Evolutionary conservation across 2,113 vertebrate genomes (phyloP).

Genomic region (Terrapene triunguis): DNA sequence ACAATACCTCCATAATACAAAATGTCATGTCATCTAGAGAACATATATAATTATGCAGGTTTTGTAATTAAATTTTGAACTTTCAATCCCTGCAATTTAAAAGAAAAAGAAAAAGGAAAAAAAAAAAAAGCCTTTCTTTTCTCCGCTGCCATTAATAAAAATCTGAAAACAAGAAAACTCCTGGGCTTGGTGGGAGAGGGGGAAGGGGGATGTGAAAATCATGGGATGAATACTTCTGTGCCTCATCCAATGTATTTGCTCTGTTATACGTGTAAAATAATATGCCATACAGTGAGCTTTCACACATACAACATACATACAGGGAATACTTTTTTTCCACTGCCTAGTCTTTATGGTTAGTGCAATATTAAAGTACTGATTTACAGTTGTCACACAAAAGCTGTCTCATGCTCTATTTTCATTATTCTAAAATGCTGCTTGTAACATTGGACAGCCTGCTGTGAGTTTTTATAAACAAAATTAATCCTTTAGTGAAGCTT

Average conservation of each 20-base stretch:
- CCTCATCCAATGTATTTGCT: conserved; percentile 57
- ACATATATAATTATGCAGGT: background rate
- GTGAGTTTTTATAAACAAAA: conserved; percentile 60
- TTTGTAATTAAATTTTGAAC: background rate
- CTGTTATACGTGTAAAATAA: conserved; percentile 62
- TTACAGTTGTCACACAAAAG: conserved; percentile 34
- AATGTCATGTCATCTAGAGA: background rate
- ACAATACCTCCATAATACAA: background rate
- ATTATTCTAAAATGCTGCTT: conserved; percentile 42
- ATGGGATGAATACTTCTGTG: conserved; percentile 51
- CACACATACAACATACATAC: conserved; percentile 1
- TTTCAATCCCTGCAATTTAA: background rate
- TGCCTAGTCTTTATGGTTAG: background rate
- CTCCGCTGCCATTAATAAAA: background rate
- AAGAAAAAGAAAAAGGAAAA: background rate
- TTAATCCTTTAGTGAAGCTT: conserved; percentile 40
- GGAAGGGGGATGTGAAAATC: conserved; percentile 11
- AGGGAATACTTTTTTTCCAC: background rate
- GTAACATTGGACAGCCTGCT: background rate
- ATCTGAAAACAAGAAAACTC: conserved; percentile 49
- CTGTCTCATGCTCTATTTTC: conserved; percentile 29
- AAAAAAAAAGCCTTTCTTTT: background rate
- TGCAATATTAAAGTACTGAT: background rate
- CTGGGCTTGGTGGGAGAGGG: background rate
- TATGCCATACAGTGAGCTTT: conserved; percentile 38